Evolutionary conservation across 2,888 invertebrate genomes (phyloP), one percentile per base, ranked within the genome.

Genomic region (Colletes collaris): DNA sequence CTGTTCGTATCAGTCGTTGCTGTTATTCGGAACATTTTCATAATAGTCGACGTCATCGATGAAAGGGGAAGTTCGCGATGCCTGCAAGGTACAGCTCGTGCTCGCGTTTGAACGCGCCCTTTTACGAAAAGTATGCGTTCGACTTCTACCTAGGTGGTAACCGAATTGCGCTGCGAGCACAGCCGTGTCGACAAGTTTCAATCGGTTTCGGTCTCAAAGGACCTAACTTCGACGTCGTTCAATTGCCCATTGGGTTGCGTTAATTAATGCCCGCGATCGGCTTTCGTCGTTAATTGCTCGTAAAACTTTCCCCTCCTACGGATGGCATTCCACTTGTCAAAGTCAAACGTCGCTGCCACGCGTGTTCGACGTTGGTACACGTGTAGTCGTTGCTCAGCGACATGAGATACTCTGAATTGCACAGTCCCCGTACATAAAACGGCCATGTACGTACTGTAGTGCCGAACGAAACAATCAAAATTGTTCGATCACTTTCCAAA

Each of bases 261-360:
- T 76, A 81, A 84, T 86, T 86, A 86, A 79, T 68, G 78, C 69
- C 46, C 46, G 16, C 70, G 75, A 64, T 76, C 75, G 71, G 59
- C 64, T 79, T 75, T 66, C 68, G 56, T 76, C 79, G 62, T 56
- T 65, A 63, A 72, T 81, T 64, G 52, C 60, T 60, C 44, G 49
- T 55, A 75, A 81, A 81, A 83, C 74, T 63, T 46, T 13, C 44
- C 49, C 60, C 19, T 27, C 27, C 27, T 35, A 11, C 10, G 3
- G 0, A 10, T 35, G 46, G 16, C 72, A 52, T 59, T 71, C 63
- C 52, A 6, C 58, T 64, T 59, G 52, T 76, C 76, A 66, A 74
- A 76, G 75, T 62, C 66, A 66, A 66, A 74, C 50, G 66, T 10
- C 46, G 4, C n/a, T 13, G 53, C 49, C 16, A 60, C 46, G 35